A percentile compares a stretch with the other conserved stretches of the same genome.
Conservation (phyloP, 2,113 vertebrate genomes). For the Cryptotis parvus region DNA sequence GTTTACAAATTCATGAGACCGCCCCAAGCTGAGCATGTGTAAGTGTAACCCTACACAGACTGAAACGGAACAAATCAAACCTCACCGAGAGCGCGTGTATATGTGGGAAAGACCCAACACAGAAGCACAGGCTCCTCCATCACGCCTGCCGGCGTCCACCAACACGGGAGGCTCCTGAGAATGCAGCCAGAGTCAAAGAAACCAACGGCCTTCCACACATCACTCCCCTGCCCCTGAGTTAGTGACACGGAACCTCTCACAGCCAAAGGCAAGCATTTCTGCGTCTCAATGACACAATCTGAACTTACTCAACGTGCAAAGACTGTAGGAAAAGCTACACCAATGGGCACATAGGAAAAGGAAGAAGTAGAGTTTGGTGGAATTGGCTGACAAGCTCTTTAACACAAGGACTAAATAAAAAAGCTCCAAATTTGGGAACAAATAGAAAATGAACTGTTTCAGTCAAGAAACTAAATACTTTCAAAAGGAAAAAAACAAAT, state of each 20-base stretch:
- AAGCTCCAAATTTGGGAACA: no score
- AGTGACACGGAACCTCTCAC: neutral
- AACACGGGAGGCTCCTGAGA: neutral
- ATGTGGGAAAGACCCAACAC: fast-evolving
- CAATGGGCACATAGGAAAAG: no score
- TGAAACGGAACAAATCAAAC: neutral
- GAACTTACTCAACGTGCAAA: neutral
- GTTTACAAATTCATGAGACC: conserved; percentile 41
- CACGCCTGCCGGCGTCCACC: neutral
- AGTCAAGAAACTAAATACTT: neutral
- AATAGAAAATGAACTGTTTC: neutral
- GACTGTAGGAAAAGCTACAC: no score
- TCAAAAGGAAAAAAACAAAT: neutral
- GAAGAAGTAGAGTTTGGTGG: neutral
- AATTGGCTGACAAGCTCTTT: no score
- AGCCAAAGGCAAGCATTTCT: neutral
- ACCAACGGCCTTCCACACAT: neutral
- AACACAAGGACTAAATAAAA: no score
- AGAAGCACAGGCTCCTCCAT: neutral
- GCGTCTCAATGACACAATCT: neutral
- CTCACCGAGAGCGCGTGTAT: neutral
- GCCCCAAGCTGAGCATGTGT: neutral
- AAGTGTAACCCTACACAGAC: conserved; percentile 23
- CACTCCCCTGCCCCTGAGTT: fast-evolving
- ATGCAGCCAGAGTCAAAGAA: neutral